Conservation (phyloP, 2,888 invertebrate genomes). For the Chrysolina oricalcia region DNA sequence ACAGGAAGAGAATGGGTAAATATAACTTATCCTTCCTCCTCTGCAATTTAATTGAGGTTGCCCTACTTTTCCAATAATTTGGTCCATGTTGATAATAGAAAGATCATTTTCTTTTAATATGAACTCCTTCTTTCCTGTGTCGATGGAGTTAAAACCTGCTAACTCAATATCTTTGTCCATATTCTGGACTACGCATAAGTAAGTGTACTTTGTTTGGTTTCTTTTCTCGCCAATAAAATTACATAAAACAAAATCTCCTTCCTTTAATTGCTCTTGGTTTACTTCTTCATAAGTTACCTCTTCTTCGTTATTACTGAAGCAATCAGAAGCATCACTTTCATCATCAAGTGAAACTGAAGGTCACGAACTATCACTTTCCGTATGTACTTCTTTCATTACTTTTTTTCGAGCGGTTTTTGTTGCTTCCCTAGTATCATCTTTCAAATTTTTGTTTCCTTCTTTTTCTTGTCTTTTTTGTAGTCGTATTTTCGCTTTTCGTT, state of each 20-base stretch:
- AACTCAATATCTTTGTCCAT: neutral
- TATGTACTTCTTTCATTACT: neutral
- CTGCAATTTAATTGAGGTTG: neutral
- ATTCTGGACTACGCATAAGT: conserved; percentile 5
- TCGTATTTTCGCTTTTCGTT: neutral
- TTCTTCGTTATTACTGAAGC: neutral
- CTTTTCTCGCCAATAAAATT: neutral
- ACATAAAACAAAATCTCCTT: neutral
- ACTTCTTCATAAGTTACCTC: neutral
- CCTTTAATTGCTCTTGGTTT: neutral
- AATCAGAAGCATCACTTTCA: neutral
- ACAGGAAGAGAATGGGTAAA: too few species aligned
- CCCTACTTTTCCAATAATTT: neutral
- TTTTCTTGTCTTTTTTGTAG: neutral
- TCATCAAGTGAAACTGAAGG: neutral
- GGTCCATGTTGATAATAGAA: neutral
- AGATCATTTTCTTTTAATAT: neutral
- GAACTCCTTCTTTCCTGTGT: neutral
- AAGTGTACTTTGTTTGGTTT: neutral
- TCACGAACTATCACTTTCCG: neutral
- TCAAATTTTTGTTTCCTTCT: neutral
- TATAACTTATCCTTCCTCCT: neutral
- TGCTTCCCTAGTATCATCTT: too few species aligned
- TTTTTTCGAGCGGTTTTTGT: neutral
- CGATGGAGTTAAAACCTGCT: neutral